Percentiles rank a stretch among this genome's conserved stretches.
These are phyloP conservation scores for Strix occidentalis DNA, from an alignment of 2,797 vertebrate species.

Conservation along the genomic window DNA sequence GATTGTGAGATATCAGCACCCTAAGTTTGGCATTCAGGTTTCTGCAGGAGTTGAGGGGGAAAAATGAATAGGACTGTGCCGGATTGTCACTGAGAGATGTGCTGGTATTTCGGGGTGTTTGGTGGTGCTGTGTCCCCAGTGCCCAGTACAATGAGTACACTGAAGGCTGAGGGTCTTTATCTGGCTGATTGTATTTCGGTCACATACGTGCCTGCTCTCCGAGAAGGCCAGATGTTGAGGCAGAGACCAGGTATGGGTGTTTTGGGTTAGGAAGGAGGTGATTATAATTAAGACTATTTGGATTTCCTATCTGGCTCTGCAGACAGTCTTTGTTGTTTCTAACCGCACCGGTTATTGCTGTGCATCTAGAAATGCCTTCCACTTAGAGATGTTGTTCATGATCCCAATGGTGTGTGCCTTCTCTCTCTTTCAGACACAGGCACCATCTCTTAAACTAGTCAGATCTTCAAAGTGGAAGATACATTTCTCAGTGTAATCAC, in stretches of 20 bases:
- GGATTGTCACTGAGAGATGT: neutral
- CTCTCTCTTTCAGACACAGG: neutral
- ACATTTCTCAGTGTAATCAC: neutral
- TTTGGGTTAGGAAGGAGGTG: neutral
- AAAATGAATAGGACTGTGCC: neutral
- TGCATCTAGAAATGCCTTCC: neutral
- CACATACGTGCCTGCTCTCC: accelerated
- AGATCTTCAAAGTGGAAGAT: neutral
- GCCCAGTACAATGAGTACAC: neutral
- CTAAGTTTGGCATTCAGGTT: neutral
- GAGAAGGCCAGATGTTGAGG: neutral
- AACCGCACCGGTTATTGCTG: neutral
- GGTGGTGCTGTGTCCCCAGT: neutral
- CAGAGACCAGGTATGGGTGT: neutral
- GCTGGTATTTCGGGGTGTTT: neutral
- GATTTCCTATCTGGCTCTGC: neutral
- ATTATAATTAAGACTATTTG: neutral
- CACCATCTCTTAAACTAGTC: neutral
- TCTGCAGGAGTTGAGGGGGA: neutral
- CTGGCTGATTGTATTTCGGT: neutral
- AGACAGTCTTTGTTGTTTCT: neutral
- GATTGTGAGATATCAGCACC: neutral
- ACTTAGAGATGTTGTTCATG: neutral
- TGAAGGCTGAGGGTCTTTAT: neutral
- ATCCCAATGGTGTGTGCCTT: neutral